Conservation (phyloP, 2,113 vertebrate species). For the Holacanthus passer region DNA sequence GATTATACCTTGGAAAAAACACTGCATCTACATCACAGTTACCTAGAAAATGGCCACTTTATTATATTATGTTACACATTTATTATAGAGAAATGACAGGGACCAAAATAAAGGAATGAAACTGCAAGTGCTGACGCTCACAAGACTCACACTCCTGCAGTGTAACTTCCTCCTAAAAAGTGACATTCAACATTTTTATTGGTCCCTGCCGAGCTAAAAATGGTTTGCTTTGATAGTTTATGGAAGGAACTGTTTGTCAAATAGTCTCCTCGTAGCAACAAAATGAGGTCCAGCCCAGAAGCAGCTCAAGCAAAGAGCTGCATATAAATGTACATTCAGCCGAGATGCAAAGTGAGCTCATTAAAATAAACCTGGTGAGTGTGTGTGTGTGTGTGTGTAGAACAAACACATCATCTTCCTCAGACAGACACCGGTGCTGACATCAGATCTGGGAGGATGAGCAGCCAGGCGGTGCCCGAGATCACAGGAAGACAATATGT, state of each 20-base stretch:
- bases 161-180: conserved; percentile 21
- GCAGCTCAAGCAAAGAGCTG: background rate
- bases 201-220: background rate
- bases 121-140: conserved; percentile 19
- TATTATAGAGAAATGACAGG: conserved; percentile 1
- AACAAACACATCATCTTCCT: conserved; percentile 23
- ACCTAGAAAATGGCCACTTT: background rate
- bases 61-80: background rate
- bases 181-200: background rate
- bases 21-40: background rate
- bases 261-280: background rate
- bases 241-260: background rate
- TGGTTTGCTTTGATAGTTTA: background rate
- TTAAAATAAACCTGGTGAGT: conserved; percentile 6
- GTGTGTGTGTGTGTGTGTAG: background rate
- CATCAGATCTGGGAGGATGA: conserved; percentile 58
- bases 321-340: background rate
- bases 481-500: conserved; percentile 62
- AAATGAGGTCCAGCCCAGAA: background rate
- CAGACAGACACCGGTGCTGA: conserved; percentile 44
- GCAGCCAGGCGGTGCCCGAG: conserved; percentile 50
- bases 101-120: conserved; percentile 10
- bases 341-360: conserved; percentile 3
- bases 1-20: too few species aligned
- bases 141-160: background rate